These are phyloP conservation scores for Parelbella ahira DNA, from an alignment of 2,888 invertebrate genomes.

Conservation along the genomic window DNA sequence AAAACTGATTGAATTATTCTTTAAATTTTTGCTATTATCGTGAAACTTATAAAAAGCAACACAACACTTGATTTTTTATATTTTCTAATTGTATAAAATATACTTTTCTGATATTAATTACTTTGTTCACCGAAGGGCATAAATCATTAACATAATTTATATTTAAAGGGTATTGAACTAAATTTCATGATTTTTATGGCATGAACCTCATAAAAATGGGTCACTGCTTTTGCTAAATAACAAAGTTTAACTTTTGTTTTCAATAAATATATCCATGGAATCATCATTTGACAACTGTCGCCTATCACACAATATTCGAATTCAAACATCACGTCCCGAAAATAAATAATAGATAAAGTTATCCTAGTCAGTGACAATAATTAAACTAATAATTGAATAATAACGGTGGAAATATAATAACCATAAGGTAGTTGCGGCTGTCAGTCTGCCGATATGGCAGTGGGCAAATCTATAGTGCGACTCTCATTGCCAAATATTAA, in stretches of 20 bases:
- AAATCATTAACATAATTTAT: constrained; percentile 2
- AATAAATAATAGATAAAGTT: constrained; percentile 75
- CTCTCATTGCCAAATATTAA: constrained; percentile 94
- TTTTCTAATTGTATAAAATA: constrained; percentile 21
- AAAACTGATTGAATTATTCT: constrained; percentile 24
- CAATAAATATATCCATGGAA: constrained; percentile 61
- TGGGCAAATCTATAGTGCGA: constrained; percentile 92
- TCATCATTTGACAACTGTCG: constrained; percentile 60
- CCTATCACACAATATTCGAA: constrained; percentile 64
- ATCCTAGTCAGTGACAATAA: constrained; percentile 77
- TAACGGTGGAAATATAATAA: constrained; percentile 75
- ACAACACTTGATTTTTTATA: constrained; percentile 15
- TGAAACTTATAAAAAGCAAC: constrained; percentile 14
- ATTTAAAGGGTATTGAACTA: too few species aligned
- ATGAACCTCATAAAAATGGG: constrained; percentile 16
- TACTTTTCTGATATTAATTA: constrained; percentile 19
- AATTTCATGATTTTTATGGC: constrained; percentile 4
- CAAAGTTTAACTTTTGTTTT: constrained; percentile 44
- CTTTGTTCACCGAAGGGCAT: constrained; percentile 15
- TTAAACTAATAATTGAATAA: constrained; percentile 77
- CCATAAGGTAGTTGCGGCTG: constrained; percentile 64
- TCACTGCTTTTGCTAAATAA: constrained; percentile 37
- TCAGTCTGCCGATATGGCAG: constrained; percentile 83
- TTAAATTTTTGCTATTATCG: constrained; percentile 4
- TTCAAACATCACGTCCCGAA: constrained; percentile 63